These are phyloP conservation scores for Cairina moschata DNA, from an alignment of 2,113 vertebrate genomes.

Conservation along the genomic window DNA sequence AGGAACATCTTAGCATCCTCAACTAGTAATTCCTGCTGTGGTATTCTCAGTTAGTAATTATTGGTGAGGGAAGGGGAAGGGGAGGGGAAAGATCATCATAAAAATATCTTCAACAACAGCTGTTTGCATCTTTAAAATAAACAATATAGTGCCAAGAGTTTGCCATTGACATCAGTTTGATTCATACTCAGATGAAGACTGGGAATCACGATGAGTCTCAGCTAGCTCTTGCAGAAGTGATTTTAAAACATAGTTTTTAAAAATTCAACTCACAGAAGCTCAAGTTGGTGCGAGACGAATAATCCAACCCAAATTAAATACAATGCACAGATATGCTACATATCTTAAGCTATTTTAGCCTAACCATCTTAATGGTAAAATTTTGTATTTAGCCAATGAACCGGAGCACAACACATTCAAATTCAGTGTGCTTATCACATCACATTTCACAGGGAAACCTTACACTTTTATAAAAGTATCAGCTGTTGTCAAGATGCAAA, in stretches of 20 bases:
- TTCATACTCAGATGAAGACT: not conserved
- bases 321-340: not conserved
- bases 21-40: not conserved
- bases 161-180: not conserved
- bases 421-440: not conserved
- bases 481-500: conserved; percentile 21
- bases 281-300: not conserved
- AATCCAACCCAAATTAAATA: not conserved
- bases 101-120: not conserved
- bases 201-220: not conserved
- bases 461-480: not conserved
- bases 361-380: not conserved
- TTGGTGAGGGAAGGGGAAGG: not conserved
- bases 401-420: not conserved
- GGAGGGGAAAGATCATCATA: not conserved
- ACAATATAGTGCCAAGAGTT: not conserved
- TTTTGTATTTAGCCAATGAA: not conserved
- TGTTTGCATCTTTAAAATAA: not conserved
- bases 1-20: not conserved
- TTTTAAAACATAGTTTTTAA: not conserved
- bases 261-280: not conserved
- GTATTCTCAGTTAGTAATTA: not conserved
- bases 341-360: not conserved
- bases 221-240: not conserved
- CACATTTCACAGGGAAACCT: conserved; percentile 42